Evolutionary conservation across 2,797 vertebrate species (phyloP), one percentile per base, ranked within the genome.

Genomic region (Aplochiton taeniatus): DNA sequence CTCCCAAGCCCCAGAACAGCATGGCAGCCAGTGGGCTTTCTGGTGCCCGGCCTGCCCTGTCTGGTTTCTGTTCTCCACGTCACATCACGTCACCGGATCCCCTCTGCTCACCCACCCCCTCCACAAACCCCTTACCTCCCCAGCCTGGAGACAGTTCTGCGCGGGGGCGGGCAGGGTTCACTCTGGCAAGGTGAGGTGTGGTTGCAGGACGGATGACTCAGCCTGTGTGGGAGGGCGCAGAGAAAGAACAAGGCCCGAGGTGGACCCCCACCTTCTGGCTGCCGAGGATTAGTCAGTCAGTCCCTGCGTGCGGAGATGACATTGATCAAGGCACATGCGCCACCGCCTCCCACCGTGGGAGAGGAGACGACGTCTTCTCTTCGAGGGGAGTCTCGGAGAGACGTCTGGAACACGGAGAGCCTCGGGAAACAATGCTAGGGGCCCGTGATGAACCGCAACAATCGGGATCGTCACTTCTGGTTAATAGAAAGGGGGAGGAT

Each of bases 251-350:
- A 1, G 12, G n/a, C 83, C 83, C 77, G 80, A 76, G 85, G 80
- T 86, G 81, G 81, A 84, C 82, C 82, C 77, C 77, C 85, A 77
- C 82, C 78, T 79, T 80, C 78, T 82, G 76, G 45, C 49, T 45
- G 4, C 81, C 70, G 75, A 85, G 81, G 85, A 86, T 89, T 85
- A 79, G 73, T 86, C 86, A 85, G 76, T 83, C 31, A 31, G 31
- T 87, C 41, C 81, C 82, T 78, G 75, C 67, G 76, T 88, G 88
- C 88, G 87, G 83, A 90, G 87, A 90, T 87, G 60, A 55, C 71
- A 85, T 84, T 83, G 84, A 86, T 88, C 77, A 87, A 85, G 77
- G 74, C 76, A 65, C 63, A 72, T 69, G 82, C 65, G 42, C 59
- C n/a, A 49, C 70, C 50, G 56, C 61, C 77, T 73, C 63, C 61